A percentile compares a stretch with the other conserved stretches of the same genome.
These are phyloP conservation scores for Microdon myrmicae DNA, from an alignment of 2,888 invertebrate species.

Conservation along the genomic window DNA sequence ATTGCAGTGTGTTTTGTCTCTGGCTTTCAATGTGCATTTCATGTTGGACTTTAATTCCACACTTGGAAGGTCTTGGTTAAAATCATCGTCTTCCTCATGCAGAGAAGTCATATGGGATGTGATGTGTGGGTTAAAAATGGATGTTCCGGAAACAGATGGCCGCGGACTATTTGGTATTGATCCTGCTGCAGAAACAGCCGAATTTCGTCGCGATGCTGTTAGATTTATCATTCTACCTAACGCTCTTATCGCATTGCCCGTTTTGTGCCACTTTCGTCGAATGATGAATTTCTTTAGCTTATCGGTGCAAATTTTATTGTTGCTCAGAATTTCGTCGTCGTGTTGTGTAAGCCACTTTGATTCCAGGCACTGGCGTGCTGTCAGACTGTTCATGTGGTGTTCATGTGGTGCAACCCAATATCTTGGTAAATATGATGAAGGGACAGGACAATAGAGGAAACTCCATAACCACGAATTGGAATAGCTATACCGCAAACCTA, in stretches of 20 bases:
- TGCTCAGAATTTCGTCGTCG: constrained; percentile 73
- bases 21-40: constrained; percentile 52
- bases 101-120: constrained; percentile 68
- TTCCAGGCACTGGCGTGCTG: constrained; percentile 77
- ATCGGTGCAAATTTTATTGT: constrained; percentile 79
- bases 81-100: constrained; percentile 68
- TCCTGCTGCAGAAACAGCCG: constrained; percentile 66
- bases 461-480: too few relatives aligned
- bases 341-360: constrained; percentile 80
- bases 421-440: too few relatives aligned
- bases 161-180: constrained; percentile 66
- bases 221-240: constrained; percentile 79
- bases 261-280: constrained; percentile 88
- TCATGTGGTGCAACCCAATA: too few relatives aligned
- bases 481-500: too few relatives aligned
- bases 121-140: constrained; percentile 57
- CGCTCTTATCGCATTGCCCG: constrained; percentile 82
- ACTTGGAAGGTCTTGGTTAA: constrained; percentile 58
- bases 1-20: constrained; percentile 66
- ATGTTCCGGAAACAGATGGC: constrained; percentile 66
- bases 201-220: constrained; percentile 74
- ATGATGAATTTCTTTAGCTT: constrained; percentile 85
- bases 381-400: too few relatives aligned
- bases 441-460: too few relatives aligned
- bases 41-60: constrained; percentile 48